Evolutionary conservation across 2,113 vertebrate genomes (phyloP).

Genomic region (Synchiropus splendidus): DNA sequence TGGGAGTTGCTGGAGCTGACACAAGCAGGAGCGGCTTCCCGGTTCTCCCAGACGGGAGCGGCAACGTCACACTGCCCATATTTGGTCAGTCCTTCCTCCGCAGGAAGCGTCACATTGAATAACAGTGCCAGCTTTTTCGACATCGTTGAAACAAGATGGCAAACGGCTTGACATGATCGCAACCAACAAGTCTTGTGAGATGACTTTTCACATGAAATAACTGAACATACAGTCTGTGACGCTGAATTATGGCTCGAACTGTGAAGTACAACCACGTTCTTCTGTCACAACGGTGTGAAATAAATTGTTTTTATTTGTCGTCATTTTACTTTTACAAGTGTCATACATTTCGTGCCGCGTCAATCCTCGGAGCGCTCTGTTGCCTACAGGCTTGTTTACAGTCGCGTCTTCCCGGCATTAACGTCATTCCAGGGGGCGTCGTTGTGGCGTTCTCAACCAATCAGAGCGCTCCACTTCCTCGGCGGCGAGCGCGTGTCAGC

Average conservation of each 20-base stretch:
- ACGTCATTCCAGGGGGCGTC: slow-evolving; percentile 59
- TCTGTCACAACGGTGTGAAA: neutral
- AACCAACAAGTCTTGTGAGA: too few relatives aligned
- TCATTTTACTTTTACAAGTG: neutral
- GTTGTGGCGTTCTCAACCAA: slow-evolving; percentile 26
- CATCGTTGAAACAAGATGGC: too few relatives aligned
- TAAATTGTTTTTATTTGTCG: neutral
- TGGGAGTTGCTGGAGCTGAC: slow-evolving; percentile 40
- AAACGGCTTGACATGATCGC: too few relatives aligned
- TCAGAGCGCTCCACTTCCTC: neutral
- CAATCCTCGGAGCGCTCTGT: slow-evolving; percentile 23
- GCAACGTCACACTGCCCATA: slow-evolving; percentile 56
- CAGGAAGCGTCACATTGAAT: slow-evolving; percentile 15
- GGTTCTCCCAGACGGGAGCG: slow-evolving; percentile 57
- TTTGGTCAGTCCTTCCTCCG: slow-evolving; percentile 59
- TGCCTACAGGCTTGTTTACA: slow-evolving; percentile 63
- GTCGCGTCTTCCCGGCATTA: slow-evolving; percentile 54
- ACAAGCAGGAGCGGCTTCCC: slow-evolving; percentile 50
- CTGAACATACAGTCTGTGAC: too few relatives aligned
- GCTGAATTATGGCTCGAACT: too few relatives aligned
- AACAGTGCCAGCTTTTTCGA: neutral
- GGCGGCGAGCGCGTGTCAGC: slow-evolving; percentile 3
- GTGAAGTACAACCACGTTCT: too few relatives aligned
- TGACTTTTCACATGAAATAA: too few relatives aligned
- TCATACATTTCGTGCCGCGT: slow-evolving; percentile 8